Base-by-base conservation (phyloP, 2,888 invertebrate species). In the Melanophora roralis region DNA sequence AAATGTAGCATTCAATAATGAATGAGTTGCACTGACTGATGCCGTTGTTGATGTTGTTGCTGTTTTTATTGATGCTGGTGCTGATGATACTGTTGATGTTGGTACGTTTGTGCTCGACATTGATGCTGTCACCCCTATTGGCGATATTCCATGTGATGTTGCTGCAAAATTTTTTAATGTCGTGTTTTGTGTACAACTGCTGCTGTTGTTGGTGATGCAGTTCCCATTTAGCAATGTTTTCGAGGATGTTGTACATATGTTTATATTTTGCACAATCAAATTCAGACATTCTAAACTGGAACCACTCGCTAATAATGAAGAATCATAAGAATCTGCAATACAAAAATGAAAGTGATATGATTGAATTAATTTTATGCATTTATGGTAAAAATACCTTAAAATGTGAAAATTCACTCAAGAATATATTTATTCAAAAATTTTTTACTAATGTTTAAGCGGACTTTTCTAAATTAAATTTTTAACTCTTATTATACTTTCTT, bases 241-340 rank as follows among this genome's bases (percentile, higher is more conserved):
- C 34, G 68, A 38, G 40, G 72, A 23, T 73, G 82, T 64, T 34
- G 80, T 64, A 59, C 74, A 86, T 81, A 88, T 89, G 77, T 91
- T 92, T 81, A 94, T 93, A 88, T 93, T 94, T 88, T 94, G 94
- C 27, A 94, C 94, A 83, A 94, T 94, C 71, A 94, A 90, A 84
- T 93, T 94, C 23, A 94, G 90, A 83, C 94, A 93, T 88, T 94
- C 94, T 81, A 94, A 88, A 84, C 94, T 94, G 19, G 92, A 92
- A 73, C 91, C 91, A 77, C 90, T 90, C n/a, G 88, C 85, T 45
- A 89, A 87, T 14, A 88, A 84, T 53, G 89, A 85, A 32, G 89
- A 85, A 72, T 88, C 88, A 74, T 73, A 80, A 19, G 89, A 91
- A 85, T 91, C 92, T 92, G 87, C 7, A 16, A 11, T 23, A 14